Evolutionary conservation across 2,113 vertebrate genomes (phyloP).

Genomic region (Pao palembangensis): DNA sequence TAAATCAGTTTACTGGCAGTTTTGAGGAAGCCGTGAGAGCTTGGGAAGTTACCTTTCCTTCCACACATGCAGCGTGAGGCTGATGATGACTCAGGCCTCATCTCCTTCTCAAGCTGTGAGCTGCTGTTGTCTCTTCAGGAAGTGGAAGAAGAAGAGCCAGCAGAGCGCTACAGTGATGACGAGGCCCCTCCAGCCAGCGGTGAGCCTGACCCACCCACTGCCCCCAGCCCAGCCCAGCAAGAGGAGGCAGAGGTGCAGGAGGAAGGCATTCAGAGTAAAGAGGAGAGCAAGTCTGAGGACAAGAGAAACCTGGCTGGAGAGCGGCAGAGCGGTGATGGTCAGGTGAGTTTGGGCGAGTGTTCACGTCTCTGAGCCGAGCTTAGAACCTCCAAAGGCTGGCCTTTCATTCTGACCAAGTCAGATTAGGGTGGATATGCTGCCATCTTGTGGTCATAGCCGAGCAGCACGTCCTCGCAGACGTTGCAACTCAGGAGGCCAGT

Average conservation of each 20-base stretch:
- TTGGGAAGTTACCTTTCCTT: too few species aligned
- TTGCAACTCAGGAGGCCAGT: too few species aligned
- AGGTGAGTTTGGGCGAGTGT: slow-evolving; percentile 82
- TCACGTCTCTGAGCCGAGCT: not conserved
- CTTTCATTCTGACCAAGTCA: too few species aligned
- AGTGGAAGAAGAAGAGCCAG: slow-evolving; percentile 79
- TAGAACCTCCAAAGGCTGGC: too few species aligned
- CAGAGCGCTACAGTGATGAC: slow-evolving; percentile 82
- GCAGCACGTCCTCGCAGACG: too few species aligned
- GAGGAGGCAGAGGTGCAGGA: slow-evolving; percentile 43
- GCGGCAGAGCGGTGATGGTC: slow-evolving; percentile 94
- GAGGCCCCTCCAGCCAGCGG: slow-evolving; percentile 79
- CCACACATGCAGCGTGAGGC: too few species aligned
- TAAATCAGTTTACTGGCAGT: not conserved
- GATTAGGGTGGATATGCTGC: too few species aligned
- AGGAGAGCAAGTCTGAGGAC: slow-evolving; percentile 77
- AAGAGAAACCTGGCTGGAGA: slow-evolving; percentile 86
- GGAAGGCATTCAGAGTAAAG: slow-evolving; percentile 27
- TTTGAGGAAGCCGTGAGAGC: too few species aligned
- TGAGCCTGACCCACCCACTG: slow-evolving; percentile 72
- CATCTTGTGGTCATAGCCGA: too few species aligned
- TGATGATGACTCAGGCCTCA: too few species aligned
- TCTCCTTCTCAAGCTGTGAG: not conserved
- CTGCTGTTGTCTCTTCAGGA: slow-evolving; percentile 42
- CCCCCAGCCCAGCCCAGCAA: slow-evolving; percentile 70